Evolutionary conservation across 2,888 invertebrate genomes (phyloP).

Genomic region (Ophion costatus): DNA sequence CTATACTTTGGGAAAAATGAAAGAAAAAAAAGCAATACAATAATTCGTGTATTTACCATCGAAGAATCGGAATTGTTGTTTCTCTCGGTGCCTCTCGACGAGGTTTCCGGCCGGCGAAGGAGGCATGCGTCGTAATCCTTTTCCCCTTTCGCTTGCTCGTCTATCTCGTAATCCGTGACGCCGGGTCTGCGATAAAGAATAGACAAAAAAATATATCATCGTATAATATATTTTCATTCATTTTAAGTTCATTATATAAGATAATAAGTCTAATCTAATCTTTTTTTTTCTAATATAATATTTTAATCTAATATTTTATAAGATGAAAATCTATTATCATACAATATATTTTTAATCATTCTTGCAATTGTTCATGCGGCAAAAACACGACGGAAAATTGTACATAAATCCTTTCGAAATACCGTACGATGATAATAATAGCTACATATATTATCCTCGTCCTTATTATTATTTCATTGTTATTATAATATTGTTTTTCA

Average conservation of each 20-base stretch:
- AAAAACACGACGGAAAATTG: background rate
- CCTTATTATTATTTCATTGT: no score
- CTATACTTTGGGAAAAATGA: background rate
- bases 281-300: no score
- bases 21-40: conserved; percentile 3
- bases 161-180: conserved; percentile 85
- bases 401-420: background rate
- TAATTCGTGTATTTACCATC: conserved; percentile 70
- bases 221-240: background rate
- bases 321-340: no score
- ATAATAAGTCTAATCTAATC: no score
- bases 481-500: no score
- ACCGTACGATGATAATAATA: background rate
- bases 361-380: no score
- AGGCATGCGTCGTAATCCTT: conserved; percentile 78
- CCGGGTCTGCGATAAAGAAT: conserved; percentile 79
- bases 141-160: conserved; percentile 85
- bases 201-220: conserved; percentile 13
- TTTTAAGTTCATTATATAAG: background rate
- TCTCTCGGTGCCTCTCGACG: conserved; percentile 68
- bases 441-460: background rate
- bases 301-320: no score
- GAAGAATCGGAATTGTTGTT: conserved; percentile 70
- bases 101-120: conserved; percentile 64
- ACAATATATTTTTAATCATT: background rate